Evolutionary conservation across 2,797 vertebrate genomes (phyloP), one percentile per base, ranked within the genome.

Genomic region (Lacerta bilineata): DNA sequence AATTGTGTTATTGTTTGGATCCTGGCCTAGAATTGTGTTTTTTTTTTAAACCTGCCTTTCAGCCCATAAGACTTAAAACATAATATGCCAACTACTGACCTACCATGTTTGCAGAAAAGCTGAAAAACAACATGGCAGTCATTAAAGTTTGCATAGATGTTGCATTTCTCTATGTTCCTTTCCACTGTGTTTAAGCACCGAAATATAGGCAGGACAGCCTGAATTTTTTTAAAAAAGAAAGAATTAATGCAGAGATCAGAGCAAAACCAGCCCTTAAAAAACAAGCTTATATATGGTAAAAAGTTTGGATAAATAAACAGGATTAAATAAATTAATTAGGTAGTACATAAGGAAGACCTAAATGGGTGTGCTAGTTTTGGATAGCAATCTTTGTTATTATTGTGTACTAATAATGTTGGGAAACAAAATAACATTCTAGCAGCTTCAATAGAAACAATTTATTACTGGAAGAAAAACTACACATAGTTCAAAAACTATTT

Each of bases 31-130:
- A 80, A 33, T 33, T 33, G 33, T 33, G n/a, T 46, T 13, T 17
- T 75, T 81, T 66, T 39, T 50, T 41, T 41, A 3, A 80, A 4
- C 15, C 17, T 55, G n/a, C 23, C 77, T 75, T 80, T 13, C 15
- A 2, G 18, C 13, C 41, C 29, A 39, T 27, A 59, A 7, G 20
- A 29, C 27, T n/a, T 13, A 84, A 27, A 46, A 75, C 10, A n/a
- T 66, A 41, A 43, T 10, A 1, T 59, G 83, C 6, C 36, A 72
- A 71, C 8, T 27, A 68, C 43, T 2, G 80, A 92, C 97, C 75
- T 96, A 99, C 98, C 99, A 1, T 99, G 97, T 94, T 94, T 98
- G 96, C 98, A 99, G 96, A 98, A 97, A 90, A 99, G 98, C 90
- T 97, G 97, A 91, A 99, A 97, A 76, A 97, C 95, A 79, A 99